Base-by-base conservation (phyloP, 2,888 invertebrate species). In the Ferrisia virgata region DNA sequence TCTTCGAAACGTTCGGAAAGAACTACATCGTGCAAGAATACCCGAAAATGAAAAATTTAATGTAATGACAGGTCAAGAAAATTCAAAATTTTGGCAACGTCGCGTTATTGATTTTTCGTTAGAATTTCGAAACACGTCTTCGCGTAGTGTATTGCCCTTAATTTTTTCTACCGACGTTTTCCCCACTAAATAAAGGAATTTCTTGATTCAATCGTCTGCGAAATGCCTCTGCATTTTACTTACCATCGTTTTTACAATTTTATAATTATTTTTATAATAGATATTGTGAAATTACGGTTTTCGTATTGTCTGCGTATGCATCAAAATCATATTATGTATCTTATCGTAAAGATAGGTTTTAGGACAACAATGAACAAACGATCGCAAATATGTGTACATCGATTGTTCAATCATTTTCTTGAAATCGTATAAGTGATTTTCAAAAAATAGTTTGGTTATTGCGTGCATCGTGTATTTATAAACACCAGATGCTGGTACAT, bases 51-150 rank as follows among this genome's bases (percentile, higher is more conserved):
- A 28, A 64, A 64, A 31, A 64, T 64, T 64, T 28, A 5, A 25
- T 13, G 31, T 15, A 25, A 9, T 28, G 18, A 64, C 28, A 64
- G 28, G 64, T 25, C 25, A 28, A 15, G 40, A 80, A 80, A 43
- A 53, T 47, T 33, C 9, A 31, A 80, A 80, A 47, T 53, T 80
- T 53, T 31, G 80, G 80, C 80, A 80, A 80, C 80, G 53, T 53
- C 80, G 80, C 53, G 28, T 15, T 47, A 80, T 80, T 33, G 80
- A 72, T 82, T 82, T 82, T 82, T 69, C 43, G 64, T 47, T n/a
- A 25, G n/a, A 31, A 31, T 47, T 64, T 81, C 36, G 13, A 64
- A 82, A 82, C 53, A 82, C 64, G 53, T 58, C 25, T 82, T 47
- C 72, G 18, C 18, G 18, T 18, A 18, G 72, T 40, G 72, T 64